These are phyloP conservation scores for Bubo blakistoni DNA, from an alignment of 2,113 vertebrate species.

Conservation along the genomic window DNA sequence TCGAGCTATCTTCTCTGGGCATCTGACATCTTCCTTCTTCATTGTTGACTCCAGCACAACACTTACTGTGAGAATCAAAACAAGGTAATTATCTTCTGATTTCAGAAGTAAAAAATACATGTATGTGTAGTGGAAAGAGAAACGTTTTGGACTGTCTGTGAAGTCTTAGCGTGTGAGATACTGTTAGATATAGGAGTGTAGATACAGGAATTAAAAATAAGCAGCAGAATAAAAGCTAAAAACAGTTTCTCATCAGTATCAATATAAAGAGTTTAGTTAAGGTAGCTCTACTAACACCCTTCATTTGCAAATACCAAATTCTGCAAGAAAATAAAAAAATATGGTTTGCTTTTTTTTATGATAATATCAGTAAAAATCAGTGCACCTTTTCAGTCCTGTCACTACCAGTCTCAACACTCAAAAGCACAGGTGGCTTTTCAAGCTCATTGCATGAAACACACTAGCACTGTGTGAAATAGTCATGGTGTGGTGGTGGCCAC, in stretches of 20 bases:
- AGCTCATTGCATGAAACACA: background rate
- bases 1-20: conserved; percentile 8
- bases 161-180: background rate
- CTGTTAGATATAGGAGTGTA: background rate
- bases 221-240: background rate
- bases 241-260: background rate
- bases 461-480: background rate
- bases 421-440: background rate
- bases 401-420: background rate
- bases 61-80: conserved; percentile 29
- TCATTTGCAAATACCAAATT: background rate
- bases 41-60: background rate
- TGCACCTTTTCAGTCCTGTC: background rate
- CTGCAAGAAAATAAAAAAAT: background rate
- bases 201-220: background rate
- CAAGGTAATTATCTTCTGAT: background rate
- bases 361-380: background rate
- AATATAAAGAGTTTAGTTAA: background rate
- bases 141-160: background rate
- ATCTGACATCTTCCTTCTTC: conserved; percentile 17
- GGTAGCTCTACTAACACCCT: background rate
- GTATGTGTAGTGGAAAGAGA: background rate
- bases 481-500: background rate
- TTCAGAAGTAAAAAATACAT: background rate
- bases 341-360: background rate